A percentile compares a stretch with the other conserved stretches of the same genome.
These are phyloP conservation scores for Pachycephala philippinensis DNA, from an alignment of 2,113 vertebrate genomes.

Conservation along the genomic window DNA sequence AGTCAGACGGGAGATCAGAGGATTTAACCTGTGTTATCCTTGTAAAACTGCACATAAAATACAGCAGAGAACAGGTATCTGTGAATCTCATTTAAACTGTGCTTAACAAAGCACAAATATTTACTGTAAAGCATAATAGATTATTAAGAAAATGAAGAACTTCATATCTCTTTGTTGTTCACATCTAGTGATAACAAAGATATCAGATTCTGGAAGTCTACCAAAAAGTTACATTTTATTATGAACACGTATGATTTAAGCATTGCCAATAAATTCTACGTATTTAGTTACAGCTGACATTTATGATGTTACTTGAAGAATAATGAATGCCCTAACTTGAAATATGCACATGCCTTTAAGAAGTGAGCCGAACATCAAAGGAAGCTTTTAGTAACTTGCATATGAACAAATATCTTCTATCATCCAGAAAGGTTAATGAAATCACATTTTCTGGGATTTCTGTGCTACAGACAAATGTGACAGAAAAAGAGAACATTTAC, in stretches of 20 bases:
- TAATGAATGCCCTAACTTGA: slow-evolving; percentile 28
- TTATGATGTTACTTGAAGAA: slow-evolving; percentile 37
- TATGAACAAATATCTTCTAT: not conserved
- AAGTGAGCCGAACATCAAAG: not conserved
- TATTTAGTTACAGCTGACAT: slow-evolving; percentile 28
- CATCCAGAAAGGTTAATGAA: slow-evolving; percentile 8
- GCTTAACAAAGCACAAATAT: not conserved
- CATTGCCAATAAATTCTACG: not conserved
- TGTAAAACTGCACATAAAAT: not conserved
- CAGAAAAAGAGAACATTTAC: not conserved
- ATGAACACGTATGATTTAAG: not conserved
- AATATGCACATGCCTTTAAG: not conserved
- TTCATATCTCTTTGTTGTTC: not conserved
- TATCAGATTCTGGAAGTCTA: slow-evolving; percentile 33
- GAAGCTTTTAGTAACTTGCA: slow-evolving; percentile 16
- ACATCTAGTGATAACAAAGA: not conserved
- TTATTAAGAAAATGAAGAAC: not conserved
- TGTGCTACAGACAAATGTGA: not conserved
- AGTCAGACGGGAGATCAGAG: not conserved
- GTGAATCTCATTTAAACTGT: not conserved
- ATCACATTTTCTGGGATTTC: not conserved
- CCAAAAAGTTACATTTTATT: slow-evolving; percentile 6
- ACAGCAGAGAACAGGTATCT: not conserved
- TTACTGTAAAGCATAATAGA: not conserved
- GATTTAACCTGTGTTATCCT: not conserved